Percentiles rank a stretch among this genome's conserved stretches.
Conservation (phyloP, 2,888 invertebrate species). For the Lasioglossum leucozonium region DNA sequence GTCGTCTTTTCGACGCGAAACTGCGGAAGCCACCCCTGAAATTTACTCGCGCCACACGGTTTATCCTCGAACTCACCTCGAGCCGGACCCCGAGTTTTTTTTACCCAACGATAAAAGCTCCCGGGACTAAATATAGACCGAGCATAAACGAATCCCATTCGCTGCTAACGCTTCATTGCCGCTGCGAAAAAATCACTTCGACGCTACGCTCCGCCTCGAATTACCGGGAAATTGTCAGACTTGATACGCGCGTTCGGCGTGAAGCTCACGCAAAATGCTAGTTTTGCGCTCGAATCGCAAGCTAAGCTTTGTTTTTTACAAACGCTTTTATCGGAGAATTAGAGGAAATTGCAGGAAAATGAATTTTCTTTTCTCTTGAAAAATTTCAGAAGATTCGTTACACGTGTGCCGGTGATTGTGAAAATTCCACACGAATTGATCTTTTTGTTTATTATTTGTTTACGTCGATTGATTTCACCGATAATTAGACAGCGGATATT, state of each 20-base stretch:
- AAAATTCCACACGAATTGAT: too few species aligned
- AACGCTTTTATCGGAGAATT: not conserved
- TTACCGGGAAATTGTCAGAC: not conserved
- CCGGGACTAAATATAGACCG: not conserved
- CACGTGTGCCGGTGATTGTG: too few species aligned
- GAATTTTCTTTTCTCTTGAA: not conserved
- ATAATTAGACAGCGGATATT: too few species aligned
- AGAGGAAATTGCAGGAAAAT: not conserved
- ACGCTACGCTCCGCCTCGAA: not conserved
- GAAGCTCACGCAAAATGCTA: not conserved
- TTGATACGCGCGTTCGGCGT: not conserved
- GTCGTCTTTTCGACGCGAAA: slow-evolving; percentile 46
- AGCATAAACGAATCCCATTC: slow-evolving; percentile 6
- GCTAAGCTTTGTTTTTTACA: not conserved
- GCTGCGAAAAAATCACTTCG: not conserved
- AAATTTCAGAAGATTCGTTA: not conserved
- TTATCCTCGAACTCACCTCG: slow-evolving; percentile 31
- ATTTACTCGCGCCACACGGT: slow-evolving; percentile 56
- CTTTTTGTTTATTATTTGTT: too few species aligned
- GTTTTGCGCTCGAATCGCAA: not conserved
- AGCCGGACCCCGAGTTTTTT: not conserved
- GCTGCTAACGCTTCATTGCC: not conserved
- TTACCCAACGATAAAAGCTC: not conserved
- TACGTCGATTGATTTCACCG: too few species aligned
- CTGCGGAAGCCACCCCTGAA: slow-evolving; percentile 52